Evolutionary conservation across 2,113 vertebrate species (phyloP), one percentile per base, ranked within the genome.

Genomic region (Equus przewalskii): DNA sequence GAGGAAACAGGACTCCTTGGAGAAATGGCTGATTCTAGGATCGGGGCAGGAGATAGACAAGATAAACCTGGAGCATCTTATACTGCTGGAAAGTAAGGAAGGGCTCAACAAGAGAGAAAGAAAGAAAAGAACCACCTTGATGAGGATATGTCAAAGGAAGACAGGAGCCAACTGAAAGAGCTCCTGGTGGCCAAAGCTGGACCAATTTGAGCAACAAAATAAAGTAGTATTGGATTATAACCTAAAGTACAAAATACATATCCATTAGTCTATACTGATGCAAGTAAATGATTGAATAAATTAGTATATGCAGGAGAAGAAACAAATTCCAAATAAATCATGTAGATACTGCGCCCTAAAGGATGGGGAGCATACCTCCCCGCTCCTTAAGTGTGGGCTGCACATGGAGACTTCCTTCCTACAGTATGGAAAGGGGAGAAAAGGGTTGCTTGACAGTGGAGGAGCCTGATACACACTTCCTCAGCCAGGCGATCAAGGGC

Each of bases 221-320:
- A 46, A 46, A 64, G 7, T 44, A 26, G 9, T 75, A 24, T 22
- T 46, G 58, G 49, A 56, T 92, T 69, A 26, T 75, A 80, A 75
- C 36, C 24, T 26, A 64, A 21, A 95, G 19, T 16, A 13, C 33
- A 41, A 87, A 84, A 12, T 41, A 41, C 90, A 90, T 60, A 62
- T 5, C 33, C 36, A 24, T 15, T 24, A 56, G 56, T 19, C n/a
- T 36, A 41, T 44, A 24, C 41, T 36, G 21, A 64, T 24, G 36
- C 81, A 85, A 80, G 85, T 24, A 88, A 91, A 64, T 88, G 75
- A 62, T 15, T 62, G 64, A 75, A 56, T 83, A 64, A 51, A 60
- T 80, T 51, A 41, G 72, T 12, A 1, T 10, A n/a, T 69, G 26
- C 22, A 12, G 30, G 33, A 90, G 36, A 96, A 90, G 69, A 94